Base-by-base conservation (phyloP, 2,888 invertebrate genomes). In the Caenorhabditis auriculariae region DNA sequence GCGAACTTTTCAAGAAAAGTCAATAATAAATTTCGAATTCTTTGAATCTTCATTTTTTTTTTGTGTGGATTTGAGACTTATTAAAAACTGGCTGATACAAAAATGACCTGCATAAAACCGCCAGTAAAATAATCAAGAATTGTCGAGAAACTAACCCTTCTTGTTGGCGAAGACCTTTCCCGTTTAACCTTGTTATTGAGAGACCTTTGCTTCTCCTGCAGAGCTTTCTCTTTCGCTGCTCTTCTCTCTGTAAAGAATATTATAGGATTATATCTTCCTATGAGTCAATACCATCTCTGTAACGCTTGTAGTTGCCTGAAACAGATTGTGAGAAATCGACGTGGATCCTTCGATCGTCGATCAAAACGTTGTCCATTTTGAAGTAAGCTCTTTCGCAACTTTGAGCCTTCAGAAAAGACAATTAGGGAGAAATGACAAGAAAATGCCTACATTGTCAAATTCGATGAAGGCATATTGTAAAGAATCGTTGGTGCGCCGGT, bases 291-390 rank as follows among this genome's bases (percentile, higher is more conserved):
- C n/a, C n/a, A n/a, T n/a, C n/a, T 32, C 35, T 32, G 35, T 32
- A n/a, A n/a, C 35, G 9, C 37, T 60, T 69, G 39, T 57, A 78
- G 46, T 77, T 73, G 84, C 94, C 95, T 2, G 96, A 89, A 0
- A 99, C 96, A 46, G 95, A 95, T 83, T 99, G 98, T 66, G 94
- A 95, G 85, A 99, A 99, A 84, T 99, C 98, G 0, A 99, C 98
- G 84, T 98, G 98, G 78, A 99, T 98, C 66, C 98, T 87, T 26
- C 98, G 86, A 82, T 99, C 98, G 84, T 99, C 98, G 76, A 99
- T 98, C 5, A 98, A 85, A 0, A 98, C 96, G 85, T 99, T 99
- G 82, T 96, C 96, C 98, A 98, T 99, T 86, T 98, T 98, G 80
- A 98, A 94, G 83, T 91, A 99, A 0, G 98, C 98, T 75, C 91